Percentiles rank a stretch among this genome's conserved stretches.
These are phyloP conservation scores for Amphiprion percula DNA, from an alignment of 2,113 vertebrate genomes.

Conservation along the genomic window DNA sequence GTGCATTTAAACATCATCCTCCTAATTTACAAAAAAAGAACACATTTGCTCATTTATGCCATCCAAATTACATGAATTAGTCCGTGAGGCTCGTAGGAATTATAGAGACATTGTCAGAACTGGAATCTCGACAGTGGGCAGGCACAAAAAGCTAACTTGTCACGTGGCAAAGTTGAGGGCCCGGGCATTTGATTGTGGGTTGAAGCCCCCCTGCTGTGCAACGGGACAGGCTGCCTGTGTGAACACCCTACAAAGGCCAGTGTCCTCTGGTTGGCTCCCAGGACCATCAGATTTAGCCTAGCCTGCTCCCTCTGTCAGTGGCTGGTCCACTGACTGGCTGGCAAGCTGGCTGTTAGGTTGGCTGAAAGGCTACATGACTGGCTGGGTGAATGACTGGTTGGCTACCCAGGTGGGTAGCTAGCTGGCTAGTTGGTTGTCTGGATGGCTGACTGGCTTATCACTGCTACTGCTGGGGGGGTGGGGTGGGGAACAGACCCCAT, in stretches of 20 bases:
- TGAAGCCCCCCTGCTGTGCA: slow-evolving; percentile 70
- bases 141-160: slow-evolving; percentile 72
- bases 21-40: slow-evolving; percentile 20
- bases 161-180: slow-evolving; percentile 73
- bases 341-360: slow-evolving; percentile 64
- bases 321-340: slow-evolving; percentile 71
- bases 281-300: slow-evolving; percentile 72
- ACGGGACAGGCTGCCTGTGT: slow-evolving; percentile 71
- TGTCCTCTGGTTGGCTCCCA: slow-evolving; percentile 76
- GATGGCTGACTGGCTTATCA: slow-evolving; percentile 60
- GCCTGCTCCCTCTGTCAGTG: slow-evolving; percentile 72
- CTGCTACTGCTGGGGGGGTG: slow-evolving; percentile 38
- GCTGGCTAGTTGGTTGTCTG: slow-evolving; percentile 66
- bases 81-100: slow-evolving; percentile 45
- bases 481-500: slow-evolving; percentile 52
- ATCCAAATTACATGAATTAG: slow-evolving; percentile 47
- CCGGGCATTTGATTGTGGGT: slow-evolving; percentile 71
- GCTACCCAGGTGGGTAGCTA: slow-evolving; percentile 69
- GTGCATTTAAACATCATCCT: slow-evolving; percentile 39
- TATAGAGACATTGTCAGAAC: slow-evolving; percentile 60
- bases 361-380: slow-evolving; percentile 63
- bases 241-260: slow-evolving; percentile 74
- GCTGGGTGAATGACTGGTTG: slow-evolving; percentile 75
- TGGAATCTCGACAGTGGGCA: slow-evolving; percentile 53
- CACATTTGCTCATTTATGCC: slow-evolving; percentile 26